phyloP scores from a whole-genome alignment of 2,888 invertebrate species.

The Deroplatys truncata region DNA sequence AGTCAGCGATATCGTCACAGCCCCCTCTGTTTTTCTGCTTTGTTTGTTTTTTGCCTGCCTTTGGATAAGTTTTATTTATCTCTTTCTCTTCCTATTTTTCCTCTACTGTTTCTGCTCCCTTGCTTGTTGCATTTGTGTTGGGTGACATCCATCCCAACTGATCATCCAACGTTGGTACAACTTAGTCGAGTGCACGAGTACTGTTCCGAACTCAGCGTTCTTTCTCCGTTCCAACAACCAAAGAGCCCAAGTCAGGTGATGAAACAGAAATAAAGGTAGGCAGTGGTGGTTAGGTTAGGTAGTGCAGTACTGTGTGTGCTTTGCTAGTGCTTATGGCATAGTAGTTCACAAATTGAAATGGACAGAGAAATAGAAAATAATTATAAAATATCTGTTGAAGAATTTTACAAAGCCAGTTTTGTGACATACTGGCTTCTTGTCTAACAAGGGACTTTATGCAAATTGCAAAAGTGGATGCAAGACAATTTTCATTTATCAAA shows the following conservation, averaged over 20 bases:
- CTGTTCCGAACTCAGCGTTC: constrained; percentile 90
- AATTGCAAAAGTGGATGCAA: too few species aligned
- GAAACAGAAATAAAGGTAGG: constrained; percentile 48
- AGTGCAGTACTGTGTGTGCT: background rate
- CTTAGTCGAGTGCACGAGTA: constrained; percentile 55
- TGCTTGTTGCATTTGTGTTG: constrained; percentile 29
- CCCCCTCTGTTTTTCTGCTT: constrained; percentile 9
- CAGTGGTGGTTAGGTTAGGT: background rate
- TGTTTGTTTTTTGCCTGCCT: constrained; percentile 16
- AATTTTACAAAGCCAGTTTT: background rate
- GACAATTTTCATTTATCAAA: too few species aligned
- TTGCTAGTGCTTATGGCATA: background rate
- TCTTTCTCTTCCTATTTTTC: constrained; percentile 21
- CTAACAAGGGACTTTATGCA: background rate
- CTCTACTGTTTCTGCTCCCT: constrained; percentile 25
- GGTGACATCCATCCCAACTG: constrained; percentile 14
- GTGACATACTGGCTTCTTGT: background rate
- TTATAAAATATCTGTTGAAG: background rate
- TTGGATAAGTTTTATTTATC: constrained; percentile 8
- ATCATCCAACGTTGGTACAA: constrained; percentile 10
- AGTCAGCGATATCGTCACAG: constrained; percentile 10
- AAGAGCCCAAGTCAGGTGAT: constrained; percentile 59
- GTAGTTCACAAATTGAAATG: background rate
- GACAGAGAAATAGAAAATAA: background rate
- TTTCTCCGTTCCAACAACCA: constrained; percentile 87